A percentile compares a stretch with the other conserved stretches of the same genome.
phyloP scores from a whole-genome alignment of 2,113 vertebrate species.

The Heterochromis multidens region DNA sequence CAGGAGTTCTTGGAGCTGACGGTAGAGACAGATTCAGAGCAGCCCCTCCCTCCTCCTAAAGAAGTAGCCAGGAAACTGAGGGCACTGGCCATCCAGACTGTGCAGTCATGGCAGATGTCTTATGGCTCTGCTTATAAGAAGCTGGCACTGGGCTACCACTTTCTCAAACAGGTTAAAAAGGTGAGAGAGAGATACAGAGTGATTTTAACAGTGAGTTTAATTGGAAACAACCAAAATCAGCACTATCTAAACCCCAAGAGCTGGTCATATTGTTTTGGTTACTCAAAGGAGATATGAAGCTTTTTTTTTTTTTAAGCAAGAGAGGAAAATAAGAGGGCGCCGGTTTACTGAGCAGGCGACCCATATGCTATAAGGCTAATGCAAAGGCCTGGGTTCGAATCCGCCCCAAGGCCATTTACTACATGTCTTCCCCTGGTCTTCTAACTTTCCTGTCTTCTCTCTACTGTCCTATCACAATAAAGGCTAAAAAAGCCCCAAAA shows the following conservation, averaged over 20 bases:
- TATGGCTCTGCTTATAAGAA: conserved; percentile 90
- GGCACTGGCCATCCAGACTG: conserved; percentile 76
- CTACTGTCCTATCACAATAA: too few species aligned
- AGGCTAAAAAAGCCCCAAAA: too few species aligned
- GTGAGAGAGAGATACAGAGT: conserved; percentile 56
- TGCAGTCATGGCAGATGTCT: conserved; percentile 83
- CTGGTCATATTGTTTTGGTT: neutral
- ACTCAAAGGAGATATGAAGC: neutral
- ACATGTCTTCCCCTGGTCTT: too few species aligned
- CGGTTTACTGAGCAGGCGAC: too few species aligned
- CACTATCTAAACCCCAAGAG: too few species aligned
- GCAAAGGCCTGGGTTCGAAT: neutral
- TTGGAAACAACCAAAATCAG: neutral
- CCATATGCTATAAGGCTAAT: neutral
- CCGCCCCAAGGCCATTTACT: neutral
- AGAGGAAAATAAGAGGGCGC: too few species aligned
- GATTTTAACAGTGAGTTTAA: neutral
- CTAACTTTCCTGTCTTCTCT: too few species aligned
- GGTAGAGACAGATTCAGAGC: conserved; percentile 82
- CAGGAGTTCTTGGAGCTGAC: conserved; percentile 89
- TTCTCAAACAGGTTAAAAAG: conserved; percentile 89
- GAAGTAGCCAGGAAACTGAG: conserved; percentile 85
- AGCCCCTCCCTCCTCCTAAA: conserved; percentile 87
- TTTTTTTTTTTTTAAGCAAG: too few species aligned
- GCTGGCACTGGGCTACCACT: conserved; percentile 87